Percentiles rank a stretch among this genome's conserved stretches.
phyloP scores from a whole-genome alignment of 2,888 invertebrate genomes.

The Euplagia quadripunctaria region DNA sequence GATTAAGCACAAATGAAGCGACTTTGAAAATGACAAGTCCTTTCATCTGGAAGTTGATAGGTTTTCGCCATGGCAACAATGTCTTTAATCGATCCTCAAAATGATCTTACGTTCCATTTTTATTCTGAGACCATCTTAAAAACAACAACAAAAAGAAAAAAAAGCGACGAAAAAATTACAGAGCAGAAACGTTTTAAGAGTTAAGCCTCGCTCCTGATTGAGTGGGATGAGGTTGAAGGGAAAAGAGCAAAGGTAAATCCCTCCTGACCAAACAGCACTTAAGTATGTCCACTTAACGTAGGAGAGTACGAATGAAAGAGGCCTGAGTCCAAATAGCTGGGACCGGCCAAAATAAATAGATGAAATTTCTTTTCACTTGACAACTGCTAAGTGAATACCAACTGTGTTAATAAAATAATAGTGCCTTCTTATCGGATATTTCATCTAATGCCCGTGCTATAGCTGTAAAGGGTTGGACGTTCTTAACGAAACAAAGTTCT shows the following conservation, averaged over 20 bases:
- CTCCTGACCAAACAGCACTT: conserved; percentile 84
- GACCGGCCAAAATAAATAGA: conserved; percentile 76
- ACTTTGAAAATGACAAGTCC: background rate
- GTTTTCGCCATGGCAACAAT: conserved; percentile 13
- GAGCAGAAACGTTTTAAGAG: conserved; percentile 68
- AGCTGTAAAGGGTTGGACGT: conserved; percentile 36
- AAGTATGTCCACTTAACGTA: conserved; percentile 83
- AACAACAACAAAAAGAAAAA: conserved; percentile 45
- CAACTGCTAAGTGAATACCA: conserved; percentile 55
- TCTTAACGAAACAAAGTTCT: conserved; percentile 31
- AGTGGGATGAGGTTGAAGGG: conserved; percentile 74
- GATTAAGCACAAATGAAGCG: conserved; percentile 8
- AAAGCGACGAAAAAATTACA: conserved; percentile 62
- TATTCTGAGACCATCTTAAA: conserved; percentile 26
- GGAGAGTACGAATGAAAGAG: conserved; percentile 73
- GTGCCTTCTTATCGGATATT: conserved; percentile 44
- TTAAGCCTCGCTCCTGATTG: conserved; percentile 75
- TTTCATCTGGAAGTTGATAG: background rate
- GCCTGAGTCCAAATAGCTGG: conserved; percentile 59
- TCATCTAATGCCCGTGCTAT: conserved; percentile 25
- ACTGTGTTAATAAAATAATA: conserved; percentile 61
- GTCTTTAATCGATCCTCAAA: conserved; percentile 12
- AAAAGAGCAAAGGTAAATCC: conserved; percentile 86
- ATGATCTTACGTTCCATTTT: conserved; percentile 25
- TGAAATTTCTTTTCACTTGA: conserved; percentile 71